A percentile compares a stretch with the other conserved stretches of the same genome.
phyloP scores from a whole-genome alignment of 2,797 vertebrate species.

The Hypotaenidia okinawae region DNA sequence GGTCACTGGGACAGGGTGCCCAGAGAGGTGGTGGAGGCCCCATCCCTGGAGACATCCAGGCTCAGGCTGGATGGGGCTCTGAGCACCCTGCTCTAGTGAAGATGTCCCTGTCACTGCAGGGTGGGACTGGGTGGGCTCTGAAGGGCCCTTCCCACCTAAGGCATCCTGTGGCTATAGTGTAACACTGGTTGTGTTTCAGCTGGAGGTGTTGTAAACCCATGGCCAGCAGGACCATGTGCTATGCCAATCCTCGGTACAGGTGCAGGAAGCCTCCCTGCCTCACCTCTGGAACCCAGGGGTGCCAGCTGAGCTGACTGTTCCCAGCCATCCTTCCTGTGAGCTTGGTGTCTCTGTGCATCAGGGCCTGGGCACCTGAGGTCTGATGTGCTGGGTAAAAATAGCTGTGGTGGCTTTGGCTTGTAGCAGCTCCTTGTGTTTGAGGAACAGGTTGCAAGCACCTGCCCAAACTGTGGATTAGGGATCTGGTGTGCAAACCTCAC shows the following conservation, averaged over 20 bases:
- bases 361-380: neutral
- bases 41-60: too few relatives aligned
- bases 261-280: neutral
- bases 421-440: rapidly evolving
- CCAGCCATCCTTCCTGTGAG: rapidly evolving
- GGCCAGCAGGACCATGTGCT: too few relatives aligned
- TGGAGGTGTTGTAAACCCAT: neutral
- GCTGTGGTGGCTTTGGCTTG: neutral
- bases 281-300: neutral
- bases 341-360: neutral
- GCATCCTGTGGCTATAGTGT: too few relatives aligned
- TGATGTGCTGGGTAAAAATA: neutral
- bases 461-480: rapidly evolving
- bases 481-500: rapidly evolving
- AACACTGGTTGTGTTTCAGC: too few relatives aligned
- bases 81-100: too few relatives aligned
- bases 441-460: neutral
- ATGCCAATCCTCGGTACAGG: rapidly evolving
- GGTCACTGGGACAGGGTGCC: too few relatives aligned
- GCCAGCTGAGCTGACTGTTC: neutral
- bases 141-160: too few relatives aligned
- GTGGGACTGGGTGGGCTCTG: too few relatives aligned
- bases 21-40: too few relatives aligned
- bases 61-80: too few relatives aligned
- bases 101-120: too few relatives aligned